Conservation (phyloP, 2,113 vertebrate species). For the Brachypodius melanocephalos region DNA sequence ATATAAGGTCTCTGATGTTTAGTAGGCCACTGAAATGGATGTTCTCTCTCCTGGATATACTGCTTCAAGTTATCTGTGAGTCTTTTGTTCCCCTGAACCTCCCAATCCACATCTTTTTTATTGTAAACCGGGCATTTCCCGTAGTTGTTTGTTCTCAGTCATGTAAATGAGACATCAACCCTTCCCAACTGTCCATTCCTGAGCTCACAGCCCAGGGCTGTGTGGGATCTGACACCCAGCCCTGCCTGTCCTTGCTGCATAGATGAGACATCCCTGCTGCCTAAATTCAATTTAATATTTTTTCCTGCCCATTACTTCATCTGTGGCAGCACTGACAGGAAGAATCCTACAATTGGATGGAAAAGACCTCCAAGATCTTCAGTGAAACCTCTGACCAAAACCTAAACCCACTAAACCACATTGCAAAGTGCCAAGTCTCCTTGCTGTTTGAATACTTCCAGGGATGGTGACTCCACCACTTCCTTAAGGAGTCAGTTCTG, state of each 20-base stretch:
- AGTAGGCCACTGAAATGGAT: neutral
- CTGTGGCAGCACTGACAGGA: neutral
- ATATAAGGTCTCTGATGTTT: neutral
- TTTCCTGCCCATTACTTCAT: neutral
- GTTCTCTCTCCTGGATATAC: neutral
- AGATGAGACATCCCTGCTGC: neutral
- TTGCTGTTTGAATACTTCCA: neutral
- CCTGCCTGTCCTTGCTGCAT: neutral
- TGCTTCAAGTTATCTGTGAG: neutral
- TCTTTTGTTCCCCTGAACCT: neutral
- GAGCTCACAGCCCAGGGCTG: neutral
- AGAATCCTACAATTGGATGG: neutral
- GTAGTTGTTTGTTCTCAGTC: conserved; percentile 43
- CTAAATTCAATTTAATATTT: neutral
- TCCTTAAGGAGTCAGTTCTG: neutral
- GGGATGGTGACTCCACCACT: neutral
- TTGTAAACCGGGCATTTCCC: conserved; percentile 45
- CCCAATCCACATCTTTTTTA: conserved; percentile 1
- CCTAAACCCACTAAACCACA: neutral
- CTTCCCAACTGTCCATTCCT: neutral
- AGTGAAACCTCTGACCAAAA: neutral
- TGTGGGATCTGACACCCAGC: neutral
- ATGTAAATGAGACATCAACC: conserved; percentile 43
- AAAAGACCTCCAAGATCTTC: neutral
- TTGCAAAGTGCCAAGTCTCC: neutral